Percentiles rank a stretch among this genome's conserved stretches.
These are phyloP conservation scores for Oreohelix idahoensis DNA, from an alignment of 1,140 invertebrate species.

Conservation along the genomic window DNA sequence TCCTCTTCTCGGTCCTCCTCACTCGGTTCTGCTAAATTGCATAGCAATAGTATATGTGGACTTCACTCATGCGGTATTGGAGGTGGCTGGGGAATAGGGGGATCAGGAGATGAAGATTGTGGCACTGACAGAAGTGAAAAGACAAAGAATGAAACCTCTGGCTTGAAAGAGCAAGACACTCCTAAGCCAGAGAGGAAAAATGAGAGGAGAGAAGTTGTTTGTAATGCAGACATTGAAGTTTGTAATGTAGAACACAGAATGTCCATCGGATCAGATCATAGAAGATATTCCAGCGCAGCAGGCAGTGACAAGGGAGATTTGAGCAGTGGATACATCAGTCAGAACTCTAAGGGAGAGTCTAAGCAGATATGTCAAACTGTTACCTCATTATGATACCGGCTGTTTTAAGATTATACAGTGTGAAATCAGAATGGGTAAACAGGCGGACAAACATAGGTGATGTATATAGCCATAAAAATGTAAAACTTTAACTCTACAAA, in stretches of 20 bases:
- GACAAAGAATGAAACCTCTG: slow-evolving; percentile 29
- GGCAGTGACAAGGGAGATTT: slow-evolving; percentile 41
- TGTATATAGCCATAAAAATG: too few species aligned
- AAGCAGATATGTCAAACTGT: slow-evolving; percentile 50
- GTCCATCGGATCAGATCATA: slow-evolving; percentile 25
- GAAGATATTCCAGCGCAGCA: slow-evolving; percentile 13
- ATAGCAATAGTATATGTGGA: slow-evolving; percentile 39
- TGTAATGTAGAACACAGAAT: background rate
- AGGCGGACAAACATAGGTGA: too few species aligned
- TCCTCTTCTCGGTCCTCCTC: slow-evolving; percentile 8
- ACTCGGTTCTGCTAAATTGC: slow-evolving; percentile 11
- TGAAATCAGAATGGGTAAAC: too few species aligned
- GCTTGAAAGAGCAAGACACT: slow-evolving; percentile 51
- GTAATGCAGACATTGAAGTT: slow-evolving; percentile 6
- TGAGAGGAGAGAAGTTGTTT: slow-evolving; percentile 25
- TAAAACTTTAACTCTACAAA: too few species aligned
- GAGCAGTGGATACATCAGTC: slow-evolving; percentile 65
- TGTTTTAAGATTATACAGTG: too few species aligned
- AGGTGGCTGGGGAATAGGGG: slow-evolving; percentile 2
- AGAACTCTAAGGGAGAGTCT: slow-evolving; percentile 59
- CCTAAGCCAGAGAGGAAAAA: slow-evolving; percentile 40
- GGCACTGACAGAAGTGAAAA: slow-evolving; percentile 38
- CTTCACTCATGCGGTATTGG: slow-evolving; percentile 15
- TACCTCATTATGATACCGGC: slow-evolving; percentile 41
- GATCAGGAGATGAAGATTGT: background rate